Base-by-base conservation (phyloP, 2,113 vertebrate genomes). In the Emydocephalus ijimae region DNA sequence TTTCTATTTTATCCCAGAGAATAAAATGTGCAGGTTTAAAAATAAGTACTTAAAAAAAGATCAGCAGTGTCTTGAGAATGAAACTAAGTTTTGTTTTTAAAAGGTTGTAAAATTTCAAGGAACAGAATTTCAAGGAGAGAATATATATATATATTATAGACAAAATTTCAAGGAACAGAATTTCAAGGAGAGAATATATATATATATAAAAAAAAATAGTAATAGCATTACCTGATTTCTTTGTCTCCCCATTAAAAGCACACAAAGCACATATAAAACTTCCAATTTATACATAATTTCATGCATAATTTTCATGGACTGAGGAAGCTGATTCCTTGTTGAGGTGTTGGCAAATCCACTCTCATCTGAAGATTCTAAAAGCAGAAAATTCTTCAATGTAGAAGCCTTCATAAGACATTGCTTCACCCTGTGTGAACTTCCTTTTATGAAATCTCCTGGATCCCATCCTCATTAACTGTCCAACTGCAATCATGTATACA, bases 201-300 rank as follows among this genome's bases (percentile, higher is more conserved):
- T 45, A 4, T 45, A 45, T 45, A 45, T 45, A 5, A 5, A n/a
- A n/a, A n/a, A n/a, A n/a, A 43, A 26, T 43, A 20, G 20, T 81
- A 43, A 43, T 39, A 81, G 34, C 50, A 96, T 96, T 94, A 99
- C 99, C 99, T 99, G 99, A 95, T 99, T 99, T 94, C 99, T 98
- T 95, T 99, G 99, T 48, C 99, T 98, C 34, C 99, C 99, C 99
- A 99, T 99, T 87, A 99, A 98, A 88, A 99, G 97, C 89, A 99
- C 99, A 3, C 99, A 99, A 14, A 99, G 98, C 91, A 99, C 99
- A 29, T 99, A 99, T 0, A 99, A 97, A 94, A 99, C 99, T 94
- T 99, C 99, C 96, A 99, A 98, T 93, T 99, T 99, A 94, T 99
- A 99, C 99, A 99, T 99, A 91, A 99, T 99, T 97, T 99, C 99